phyloP scores from a whole-genome alignment of 2,797 vertebrate species.

The Tiaroga cobitis region DNA sequence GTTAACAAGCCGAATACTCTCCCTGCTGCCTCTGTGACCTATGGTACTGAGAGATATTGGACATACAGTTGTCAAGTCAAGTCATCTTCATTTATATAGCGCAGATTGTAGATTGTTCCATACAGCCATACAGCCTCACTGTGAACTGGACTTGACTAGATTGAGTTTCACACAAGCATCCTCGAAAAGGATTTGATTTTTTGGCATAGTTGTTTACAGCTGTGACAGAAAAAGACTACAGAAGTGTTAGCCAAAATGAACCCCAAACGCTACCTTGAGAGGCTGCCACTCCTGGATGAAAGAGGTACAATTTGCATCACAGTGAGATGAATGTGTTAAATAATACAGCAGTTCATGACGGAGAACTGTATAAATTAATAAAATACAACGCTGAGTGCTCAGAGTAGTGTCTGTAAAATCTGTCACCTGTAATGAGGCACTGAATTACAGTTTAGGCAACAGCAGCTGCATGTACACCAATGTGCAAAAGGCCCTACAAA shows the following conservation, averaged over 20 bases:
- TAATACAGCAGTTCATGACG: constrained; percentile 20
- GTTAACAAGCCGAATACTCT: background rate
- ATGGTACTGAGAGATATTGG: background rate
- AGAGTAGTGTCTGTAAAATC: constrained; percentile 24
- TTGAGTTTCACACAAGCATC: background rate
- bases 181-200: background rate
- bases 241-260: constrained; percentile 6
- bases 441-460: background rate
- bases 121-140: background rate
- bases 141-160: background rate
- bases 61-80: background rate
- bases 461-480: background rate
- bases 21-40: background rate
- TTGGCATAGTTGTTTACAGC: constrained; percentile 8
- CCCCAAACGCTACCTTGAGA: background rate
- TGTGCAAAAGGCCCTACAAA: background rate
- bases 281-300: constrained; percentile 10
- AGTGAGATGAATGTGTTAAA: constrained; percentile 17
- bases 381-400: constrained; percentile 17
- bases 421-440: constrained; percentile 32
- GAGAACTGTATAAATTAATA: constrained; percentile 41
- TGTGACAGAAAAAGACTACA: background rate
- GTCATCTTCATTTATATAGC: too few species aligned
- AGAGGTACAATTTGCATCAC: constrained; percentile 5
- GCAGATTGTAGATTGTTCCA: too few species aligned